Conservation (phyloP, 2,888 invertebrate species). For the Tanaodytes sp. region DNA sequence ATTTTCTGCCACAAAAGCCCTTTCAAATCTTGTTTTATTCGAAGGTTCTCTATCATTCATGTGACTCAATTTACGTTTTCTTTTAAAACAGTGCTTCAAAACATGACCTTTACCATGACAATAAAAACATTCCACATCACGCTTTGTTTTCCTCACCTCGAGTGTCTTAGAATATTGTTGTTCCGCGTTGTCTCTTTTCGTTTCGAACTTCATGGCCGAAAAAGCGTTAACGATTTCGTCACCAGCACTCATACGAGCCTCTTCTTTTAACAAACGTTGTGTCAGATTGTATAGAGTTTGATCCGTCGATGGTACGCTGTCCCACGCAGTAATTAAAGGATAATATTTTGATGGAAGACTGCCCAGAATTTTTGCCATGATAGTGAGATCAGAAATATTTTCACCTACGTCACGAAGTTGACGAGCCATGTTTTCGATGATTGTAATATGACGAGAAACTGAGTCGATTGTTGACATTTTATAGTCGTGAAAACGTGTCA, state of each 20-base stretch:
- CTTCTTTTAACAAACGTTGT: conserved; percentile 40
- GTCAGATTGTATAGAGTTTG: conserved; percentile 32
- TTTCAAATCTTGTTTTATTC: neutral
- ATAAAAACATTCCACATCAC: conserved; percentile 27
- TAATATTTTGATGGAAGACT: conserved; percentile 41
- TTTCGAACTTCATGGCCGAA: conserved; percentile 4
- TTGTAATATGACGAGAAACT: conserved; percentile 18
- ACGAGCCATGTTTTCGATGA: conserved; percentile 40
- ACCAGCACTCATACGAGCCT: conserved; percentile 20
- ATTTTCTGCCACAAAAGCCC: conserved; percentile 9
- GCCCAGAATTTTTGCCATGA: conserved; percentile 43
- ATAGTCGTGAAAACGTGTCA: conserved; percentile 40
- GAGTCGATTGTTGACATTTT: conserved; percentile 31
- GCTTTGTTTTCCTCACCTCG: conserved; percentile 9
- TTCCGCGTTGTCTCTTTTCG: no score
- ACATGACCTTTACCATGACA: conserved; percentile 38
- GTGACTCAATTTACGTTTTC: conserved; percentile 5
- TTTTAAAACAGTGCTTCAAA: conserved; percentile 16
- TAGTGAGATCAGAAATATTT: conserved; percentile 25
- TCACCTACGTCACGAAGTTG: conserved; percentile 41
- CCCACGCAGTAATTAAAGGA: conserved; percentile 36
- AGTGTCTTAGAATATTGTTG: no score
- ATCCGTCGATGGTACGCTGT: conserved; percentile 21
- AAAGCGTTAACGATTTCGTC: conserved; percentile 21
- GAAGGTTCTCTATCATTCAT: neutral